Percentiles rank a stretch among this genome's conserved stretches.
Conservation (phyloP, 2,888 invertebrate genomes). For the Escarpia spicata region DNA sequence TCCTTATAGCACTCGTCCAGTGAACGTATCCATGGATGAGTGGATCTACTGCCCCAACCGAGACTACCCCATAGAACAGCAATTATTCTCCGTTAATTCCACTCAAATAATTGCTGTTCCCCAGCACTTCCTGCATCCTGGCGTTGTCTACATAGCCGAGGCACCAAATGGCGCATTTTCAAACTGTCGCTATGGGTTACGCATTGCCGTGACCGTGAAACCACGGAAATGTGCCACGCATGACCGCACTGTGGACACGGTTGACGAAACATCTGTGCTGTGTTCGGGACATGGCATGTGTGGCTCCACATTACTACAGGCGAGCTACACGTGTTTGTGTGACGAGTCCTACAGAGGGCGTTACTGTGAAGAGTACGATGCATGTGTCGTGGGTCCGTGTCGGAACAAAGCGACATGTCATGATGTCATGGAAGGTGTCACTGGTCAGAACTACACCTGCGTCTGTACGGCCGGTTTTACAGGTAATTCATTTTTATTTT, state of each 20-base stretch:
- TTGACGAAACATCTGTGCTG: not conserved
- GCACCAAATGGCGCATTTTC: conserved; percentile 21
- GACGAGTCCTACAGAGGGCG: not conserved
- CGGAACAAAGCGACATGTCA: conserved; percentile 23
- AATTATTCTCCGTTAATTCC: not conserved
- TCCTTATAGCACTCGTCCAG: not conserved
- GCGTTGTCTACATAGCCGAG: not conserved
- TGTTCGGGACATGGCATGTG: conserved; percentile 8
- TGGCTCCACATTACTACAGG: not conserved
- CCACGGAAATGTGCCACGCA: not conserved
- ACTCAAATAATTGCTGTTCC: not conserved
- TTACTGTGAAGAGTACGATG: conserved; percentile 38
- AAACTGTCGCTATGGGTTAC: conserved; percentile 22
- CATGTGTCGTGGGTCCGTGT: conserved; percentile 28
- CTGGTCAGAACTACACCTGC: not conserved
- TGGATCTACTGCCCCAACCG: conserved; percentile 13
- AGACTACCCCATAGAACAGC: not conserved
- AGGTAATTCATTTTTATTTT: not conserved
- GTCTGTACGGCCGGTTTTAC: not conserved
- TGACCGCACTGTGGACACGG: not conserved
- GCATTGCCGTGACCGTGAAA: conserved; percentile 19
- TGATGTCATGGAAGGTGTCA: not conserved
- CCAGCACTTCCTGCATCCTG: not conserved
- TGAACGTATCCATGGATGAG: conserved; percentile 23
- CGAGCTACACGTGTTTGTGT: not conserved